phyloP scores from a whole-genome alignment of 2,797 vertebrate genomes.

The Gymnodraco acuticeps region DNA sequence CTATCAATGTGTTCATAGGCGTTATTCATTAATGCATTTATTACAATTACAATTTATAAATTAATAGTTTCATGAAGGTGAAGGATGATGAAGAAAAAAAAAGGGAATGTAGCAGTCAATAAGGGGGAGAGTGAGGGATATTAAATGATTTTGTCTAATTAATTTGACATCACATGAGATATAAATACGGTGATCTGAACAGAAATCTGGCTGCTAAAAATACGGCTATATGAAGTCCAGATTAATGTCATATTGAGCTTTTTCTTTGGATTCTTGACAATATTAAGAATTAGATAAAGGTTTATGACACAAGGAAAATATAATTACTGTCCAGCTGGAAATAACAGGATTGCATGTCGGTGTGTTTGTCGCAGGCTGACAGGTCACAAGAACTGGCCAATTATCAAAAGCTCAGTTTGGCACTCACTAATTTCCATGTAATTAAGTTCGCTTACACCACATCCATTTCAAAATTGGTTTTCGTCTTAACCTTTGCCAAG shows the following conservation, averaged over 20 bases:
- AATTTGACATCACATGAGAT: not conserved
- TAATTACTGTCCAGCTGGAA: not conserved
- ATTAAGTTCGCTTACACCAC: not conserved
- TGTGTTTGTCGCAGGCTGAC: not conserved
- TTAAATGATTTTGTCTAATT: not conserved
- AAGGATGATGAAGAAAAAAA: not conserved
- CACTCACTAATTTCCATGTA: not conserved
- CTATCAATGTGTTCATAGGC: not conserved
- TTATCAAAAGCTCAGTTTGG: not conserved
- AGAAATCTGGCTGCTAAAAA: not conserved
- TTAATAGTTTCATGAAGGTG: not conserved
- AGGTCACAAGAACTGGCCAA: not conserved
- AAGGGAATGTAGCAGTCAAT: not conserved
- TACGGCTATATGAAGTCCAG: rapidly evolving
- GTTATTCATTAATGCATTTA: conserved; percentile 17
- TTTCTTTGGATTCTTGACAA: not conserved
- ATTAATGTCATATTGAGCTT: not conserved
- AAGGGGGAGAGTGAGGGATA: not conserved
- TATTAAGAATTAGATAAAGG: not conserved
- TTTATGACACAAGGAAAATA: not conserved
- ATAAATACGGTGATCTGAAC: conserved; percentile 1
- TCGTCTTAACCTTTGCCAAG: not conserved
- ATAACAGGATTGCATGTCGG: not conserved
- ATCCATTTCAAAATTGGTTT: too few relatives aligned
- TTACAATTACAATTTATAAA: conserved; percentile 18